Conservation (phyloP, 2,888 invertebrate genomes). For the Drosophila kambysellisi region DNA sequence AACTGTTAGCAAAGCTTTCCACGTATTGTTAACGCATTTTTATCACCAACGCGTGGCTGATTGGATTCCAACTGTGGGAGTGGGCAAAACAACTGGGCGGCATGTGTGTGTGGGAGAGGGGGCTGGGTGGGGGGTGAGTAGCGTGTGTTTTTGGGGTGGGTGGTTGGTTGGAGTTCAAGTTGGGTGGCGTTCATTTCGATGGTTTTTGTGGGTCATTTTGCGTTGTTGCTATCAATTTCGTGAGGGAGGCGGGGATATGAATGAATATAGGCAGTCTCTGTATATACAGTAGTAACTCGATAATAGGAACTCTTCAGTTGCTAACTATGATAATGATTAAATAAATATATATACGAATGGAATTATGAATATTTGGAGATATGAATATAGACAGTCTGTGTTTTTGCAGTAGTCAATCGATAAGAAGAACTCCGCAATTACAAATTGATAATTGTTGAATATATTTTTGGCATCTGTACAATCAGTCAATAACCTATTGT, state of each 20-base stretch:
- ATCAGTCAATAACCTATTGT: not conserved
- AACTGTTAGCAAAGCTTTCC: constrained; percentile 79
- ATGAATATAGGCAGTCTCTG: not conserved
- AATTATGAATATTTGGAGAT: not conserved
- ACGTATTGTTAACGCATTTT: constrained; percentile 82
- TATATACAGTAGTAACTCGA: constrained; percentile 2
- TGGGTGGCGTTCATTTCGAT: constrained; percentile 50
- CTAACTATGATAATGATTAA: not conserved
- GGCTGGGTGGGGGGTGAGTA: not conserved
- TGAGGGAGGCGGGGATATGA: constrained; percentile 16
- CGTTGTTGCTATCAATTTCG: constrained; percentile 62
- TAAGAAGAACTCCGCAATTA: not conserved
- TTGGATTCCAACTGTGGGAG: constrained; percentile 69
- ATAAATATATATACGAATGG: no score
- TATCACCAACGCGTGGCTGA: constrained; percentile 82
- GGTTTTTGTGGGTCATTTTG: constrained; percentile 77
- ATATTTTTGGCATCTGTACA: not conserved
- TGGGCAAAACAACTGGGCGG: constrained; percentile 14
- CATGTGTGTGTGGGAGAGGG: not conserved
- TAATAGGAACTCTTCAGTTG: not conserved
- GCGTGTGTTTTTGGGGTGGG: constrained; percentile 1
- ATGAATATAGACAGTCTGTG: not conserved
- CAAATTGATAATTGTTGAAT: not conserved
- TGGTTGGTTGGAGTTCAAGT: constrained; percentile 6
- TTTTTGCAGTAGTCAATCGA: not conserved